Evolutionary conservation across 2,888 invertebrate species (phyloP), one percentile per base, ranked within the genome.

Genomic region (Podotricha telesiphe): DNA sequence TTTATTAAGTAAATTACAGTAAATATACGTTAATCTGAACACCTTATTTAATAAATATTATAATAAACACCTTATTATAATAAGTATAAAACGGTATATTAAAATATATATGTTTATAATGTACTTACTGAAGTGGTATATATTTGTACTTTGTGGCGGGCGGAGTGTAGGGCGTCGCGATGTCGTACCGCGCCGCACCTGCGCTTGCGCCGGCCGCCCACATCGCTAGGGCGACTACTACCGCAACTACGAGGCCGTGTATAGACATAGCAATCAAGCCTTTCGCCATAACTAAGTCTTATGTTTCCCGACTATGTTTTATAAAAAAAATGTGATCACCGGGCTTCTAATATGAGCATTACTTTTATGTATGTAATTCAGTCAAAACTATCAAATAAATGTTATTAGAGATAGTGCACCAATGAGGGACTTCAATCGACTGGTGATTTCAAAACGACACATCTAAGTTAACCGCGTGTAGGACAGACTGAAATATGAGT

Each of bases 101-200:
- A 19, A 50, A 7, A 50, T 28, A 50, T 19, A 19, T 13, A 22
- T 20, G 17, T 8, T 34, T 34, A n/a, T 42, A 70, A n/a, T 34
- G 71, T 73, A 89, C 91, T 91, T 69, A 93, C 93, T 85, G 82
- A 65, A 91, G 72, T 0, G 91, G 91, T 80, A 90, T 88, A 68
- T 91, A 91, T 79, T 86, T 90, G 73, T 90, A 86, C 45, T 82
- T 87, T 58, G 75, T 80, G 70, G 85, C 82, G 55, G 85, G 84
- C 74, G 89, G 88, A 59, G 89, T 77, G 74, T 90, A 80, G 48
- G 93, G 92, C 72, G 93, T 93, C 68, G 92, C 93, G 7, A 88
- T 86, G 77, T 89, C 89, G 80, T 90, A 91, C 47, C 84, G 83
- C 63, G 80, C 75, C 2, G 83, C 83, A 56, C 68, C 75, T 5